Base-by-base conservation (phyloP, 2,888 invertebrate genomes). In the Ypsolopha sequella region DNA sequence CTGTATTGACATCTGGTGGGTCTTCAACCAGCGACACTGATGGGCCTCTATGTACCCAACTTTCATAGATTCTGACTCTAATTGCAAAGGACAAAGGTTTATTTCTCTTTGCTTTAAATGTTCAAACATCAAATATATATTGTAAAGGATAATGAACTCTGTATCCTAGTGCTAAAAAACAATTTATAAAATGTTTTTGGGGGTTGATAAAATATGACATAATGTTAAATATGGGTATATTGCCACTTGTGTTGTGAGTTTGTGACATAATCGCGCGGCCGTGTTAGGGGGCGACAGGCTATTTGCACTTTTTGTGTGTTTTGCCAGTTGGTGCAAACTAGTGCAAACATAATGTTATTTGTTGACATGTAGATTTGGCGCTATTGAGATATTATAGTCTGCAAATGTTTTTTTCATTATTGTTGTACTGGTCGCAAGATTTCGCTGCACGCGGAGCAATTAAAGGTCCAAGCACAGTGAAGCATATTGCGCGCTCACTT, bases 1-100 rank as follows among this genome's bases (percentile, higher is more conserved):
- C 65, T 63, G 66, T 66, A 66, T 70, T 74, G 74, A 82, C 85
- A 85, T 84, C 81, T 80, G 78, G 70, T 71, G 60, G 66, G 65
- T 67, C 69, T 64, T n/a, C 8, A n/a, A n/a, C n/a, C n/a, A n/a
- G n/a, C n/a, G n/a, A n/a, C n/a, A n/a, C n/a, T n/a, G 8, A 13
- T 36, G 36, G 36, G 36, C 7, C 36, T 13, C 43, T 43, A 43
- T 46, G 44, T 41, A 41, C 6, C 41, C 34, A 39, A n/a, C 46
- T n/a, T 43, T 43, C 43, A 43, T 11, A 13, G 24, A 24, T 24
- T 24, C 24, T 24, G 24, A 24, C 24, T 24, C 24, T 24, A 24
- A 24, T 24, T 24, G 24, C 24, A 4, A 3, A 24, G 24, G 24
- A 24, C 2, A 24, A 24, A 24, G 24, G 24, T 24, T 24, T 24